A percentile compares a stretch with the other conserved stretches of the same genome.
Evolutionary conservation across 2,797 vertebrate genomes (phyloP).

Genomic region (Etheostoma nigrum): DNA sequence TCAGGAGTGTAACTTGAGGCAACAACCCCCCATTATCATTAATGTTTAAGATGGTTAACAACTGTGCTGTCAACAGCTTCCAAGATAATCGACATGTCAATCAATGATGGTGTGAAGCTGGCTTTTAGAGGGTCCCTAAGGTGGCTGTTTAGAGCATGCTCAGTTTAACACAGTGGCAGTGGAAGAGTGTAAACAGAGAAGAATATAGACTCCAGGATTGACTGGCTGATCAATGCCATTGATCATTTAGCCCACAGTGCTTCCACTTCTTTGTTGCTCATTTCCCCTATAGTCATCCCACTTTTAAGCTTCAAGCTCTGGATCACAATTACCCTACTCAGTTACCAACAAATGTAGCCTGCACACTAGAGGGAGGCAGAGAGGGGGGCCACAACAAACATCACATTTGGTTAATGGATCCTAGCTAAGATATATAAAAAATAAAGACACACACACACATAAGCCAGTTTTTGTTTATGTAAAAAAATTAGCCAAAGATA

Average conservation of each 20-base stretch:
- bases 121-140: conserved; percentile 84
- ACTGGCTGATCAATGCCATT: conserved; percentile 86
- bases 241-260: conserved; percentile 79
- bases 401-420: conserved; percentile 15
- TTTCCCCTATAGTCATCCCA: conserved; percentile 62
- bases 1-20: conserved; percentile 49
- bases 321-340: conserved; percentile 49
- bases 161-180: conserved; percentile 84
- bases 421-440: background rate
- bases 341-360: conserved; percentile 63
- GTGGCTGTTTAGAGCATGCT: conserved; percentile 82
- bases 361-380: conserved; percentile 83
- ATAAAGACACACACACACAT: too few species aligned
- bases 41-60: conserved; percentile 80
- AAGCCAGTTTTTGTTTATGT: too few species aligned
- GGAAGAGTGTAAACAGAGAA: conserved; percentile 84
- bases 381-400: conserved; percentile 53
- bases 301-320: conserved; percentile 46
- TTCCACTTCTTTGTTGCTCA: conserved; percentile 80
- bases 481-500: too few species aligned
- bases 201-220: conserved; percentile 82
- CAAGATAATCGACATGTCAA: conserved; percentile 85
- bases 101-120: conserved; percentile 79
- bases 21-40: conserved; percentile 70
- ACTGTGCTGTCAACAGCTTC: conserved; percentile 82